Conservation (phyloP, 2,888 invertebrate genomes). For the Polylopha cassiicola region DNA sequence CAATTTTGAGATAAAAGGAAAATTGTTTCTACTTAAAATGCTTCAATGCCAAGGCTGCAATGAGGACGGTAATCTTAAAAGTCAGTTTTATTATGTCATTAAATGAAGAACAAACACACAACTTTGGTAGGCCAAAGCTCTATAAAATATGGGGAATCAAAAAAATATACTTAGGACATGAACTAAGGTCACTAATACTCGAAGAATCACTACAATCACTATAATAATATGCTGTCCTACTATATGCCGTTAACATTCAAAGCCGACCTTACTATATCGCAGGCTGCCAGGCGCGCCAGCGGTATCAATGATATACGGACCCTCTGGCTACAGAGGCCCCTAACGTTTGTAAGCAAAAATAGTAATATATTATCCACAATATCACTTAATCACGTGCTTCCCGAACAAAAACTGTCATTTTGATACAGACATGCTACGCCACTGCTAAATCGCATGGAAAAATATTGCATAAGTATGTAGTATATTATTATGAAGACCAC, state of each 20-base stretch:
- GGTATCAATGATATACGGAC: too few species aligned
- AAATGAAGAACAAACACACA: too few species aligned
- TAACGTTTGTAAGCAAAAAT: too few species aligned
- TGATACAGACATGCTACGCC: too few species aligned
- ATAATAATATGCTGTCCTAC: conserved; percentile 44
- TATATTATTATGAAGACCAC: conserved; percentile 34
- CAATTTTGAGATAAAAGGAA: conserved; percentile 13
- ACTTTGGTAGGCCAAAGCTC: too few species aligned
- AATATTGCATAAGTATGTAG: conserved; percentile 53
- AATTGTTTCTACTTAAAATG: conserved; percentile 10
- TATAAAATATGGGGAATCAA: too few species aligned
- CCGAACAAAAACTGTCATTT: too few species aligned
- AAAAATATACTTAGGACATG: conserved; percentile 39
- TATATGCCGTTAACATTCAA: conserved; percentile 61
- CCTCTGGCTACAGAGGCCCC: too few species aligned
- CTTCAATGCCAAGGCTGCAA: conserved; percentile 11
- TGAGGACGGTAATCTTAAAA: conserved; percentile 17
- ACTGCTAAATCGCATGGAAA: conserved; percentile 61
- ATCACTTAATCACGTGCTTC: too few species aligned
- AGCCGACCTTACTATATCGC: conserved; percentile 56
- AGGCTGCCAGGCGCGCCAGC: too few species aligned
- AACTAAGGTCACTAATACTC: conserved; percentile 41
- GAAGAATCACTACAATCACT: conserved; percentile 42
- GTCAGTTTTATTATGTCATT: conserved; percentile 9
- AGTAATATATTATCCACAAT: too few species aligned